Evolutionary conservation across 2,113 vertebrate species (phyloP).

Genomic region (Tragulus kanchil): DNA sequence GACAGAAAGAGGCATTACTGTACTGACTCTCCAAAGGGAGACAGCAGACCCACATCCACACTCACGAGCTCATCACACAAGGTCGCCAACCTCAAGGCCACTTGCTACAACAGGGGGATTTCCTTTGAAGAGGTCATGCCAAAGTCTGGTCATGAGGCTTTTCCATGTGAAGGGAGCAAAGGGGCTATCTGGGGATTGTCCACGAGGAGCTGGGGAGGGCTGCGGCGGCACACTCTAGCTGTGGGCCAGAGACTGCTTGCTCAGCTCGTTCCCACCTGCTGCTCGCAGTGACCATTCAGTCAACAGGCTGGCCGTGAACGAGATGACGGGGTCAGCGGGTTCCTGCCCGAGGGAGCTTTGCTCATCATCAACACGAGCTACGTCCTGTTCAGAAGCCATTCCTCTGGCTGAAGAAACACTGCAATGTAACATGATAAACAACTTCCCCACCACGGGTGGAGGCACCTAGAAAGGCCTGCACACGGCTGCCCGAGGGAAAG

Average conservation of each 20-base stretch:
- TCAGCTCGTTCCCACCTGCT: slow-evolving; percentile 82
- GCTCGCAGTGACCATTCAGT: slow-evolving; percentile 81
- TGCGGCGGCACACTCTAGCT: slow-evolving; percentile 64
- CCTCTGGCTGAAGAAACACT: slow-evolving; percentile 74
- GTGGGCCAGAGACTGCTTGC: slow-evolving; percentile 72
- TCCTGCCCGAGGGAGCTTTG: slow-evolving; percentile 77
- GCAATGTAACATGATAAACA: slow-evolving; percentile 67
- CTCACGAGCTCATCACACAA: slow-evolving; percentile 39
- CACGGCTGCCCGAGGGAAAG: slow-evolving; percentile 57
- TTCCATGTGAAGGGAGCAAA: slow-evolving; percentile 57
- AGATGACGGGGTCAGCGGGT: slow-evolving; percentile 79
- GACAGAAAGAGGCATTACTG: neutral
- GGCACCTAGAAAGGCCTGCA: slow-evolving; percentile 73
- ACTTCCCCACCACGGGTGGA: slow-evolving; percentile 67
- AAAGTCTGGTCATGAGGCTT: slow-evolving; percentile 58
- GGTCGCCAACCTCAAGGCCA: slow-evolving; percentile 18
- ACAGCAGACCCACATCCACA: slow-evolving; percentile 43
- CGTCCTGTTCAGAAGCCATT: slow-evolving; percentile 75
- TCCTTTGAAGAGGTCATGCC: slow-evolving; percentile 42
- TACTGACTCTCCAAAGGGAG: slow-evolving; percentile 4
- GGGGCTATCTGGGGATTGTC: slow-evolving; percentile 28
- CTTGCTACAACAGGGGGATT: slow-evolving; percentile 32
- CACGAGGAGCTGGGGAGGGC: slow-evolving; percentile 69
- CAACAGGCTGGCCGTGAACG: slow-evolving; percentile 74
- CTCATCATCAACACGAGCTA: slow-evolving; percentile 73